Evolutionary conservation across 1,140 invertebrate species (phyloP).

Genomic region (Aphelenchoides fujianensis): DNA sequence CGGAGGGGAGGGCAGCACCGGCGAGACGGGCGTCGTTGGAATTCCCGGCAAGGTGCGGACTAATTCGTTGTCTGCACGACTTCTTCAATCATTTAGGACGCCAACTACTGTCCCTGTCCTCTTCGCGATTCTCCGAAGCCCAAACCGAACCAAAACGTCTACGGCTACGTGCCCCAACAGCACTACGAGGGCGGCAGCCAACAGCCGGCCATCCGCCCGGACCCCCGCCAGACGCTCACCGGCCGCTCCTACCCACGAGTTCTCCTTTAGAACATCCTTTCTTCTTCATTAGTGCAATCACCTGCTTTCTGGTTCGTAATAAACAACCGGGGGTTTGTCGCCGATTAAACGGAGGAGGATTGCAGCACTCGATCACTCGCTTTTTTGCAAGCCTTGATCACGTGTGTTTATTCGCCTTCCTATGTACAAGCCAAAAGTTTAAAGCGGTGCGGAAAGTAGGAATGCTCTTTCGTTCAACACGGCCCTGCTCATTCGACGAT

Average conservation of each 20-base stretch:
- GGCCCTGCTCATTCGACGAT: conserved; percentile 10
- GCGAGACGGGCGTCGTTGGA: background rate
- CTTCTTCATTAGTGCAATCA: too few species aligned
- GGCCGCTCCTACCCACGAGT: too few species aligned
- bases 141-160: background rate
- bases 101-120: background rate
- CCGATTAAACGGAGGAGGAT: too few species aligned
- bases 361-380: too few species aligned
- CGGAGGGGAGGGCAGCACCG: background rate
- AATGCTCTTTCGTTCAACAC: too few species aligned
- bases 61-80: background rate
- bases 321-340: too few species aligned
- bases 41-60: background rate
- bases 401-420: background rate
- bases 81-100: background rate
- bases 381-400: too few species aligned
- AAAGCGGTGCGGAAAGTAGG: too few species aligned
- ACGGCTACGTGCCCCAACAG: background rate
- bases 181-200: background rate
- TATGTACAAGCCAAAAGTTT: conserved; percentile 3
- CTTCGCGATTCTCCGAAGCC: background rate
- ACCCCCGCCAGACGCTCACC: too few species aligned
- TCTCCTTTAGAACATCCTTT: too few species aligned
- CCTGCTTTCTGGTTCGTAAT: too few species aligned
- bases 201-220: too few species aligned